Conservation (phyloP, 2,888 invertebrate genomes). For the Arrhopalites spinosus region DNA sequence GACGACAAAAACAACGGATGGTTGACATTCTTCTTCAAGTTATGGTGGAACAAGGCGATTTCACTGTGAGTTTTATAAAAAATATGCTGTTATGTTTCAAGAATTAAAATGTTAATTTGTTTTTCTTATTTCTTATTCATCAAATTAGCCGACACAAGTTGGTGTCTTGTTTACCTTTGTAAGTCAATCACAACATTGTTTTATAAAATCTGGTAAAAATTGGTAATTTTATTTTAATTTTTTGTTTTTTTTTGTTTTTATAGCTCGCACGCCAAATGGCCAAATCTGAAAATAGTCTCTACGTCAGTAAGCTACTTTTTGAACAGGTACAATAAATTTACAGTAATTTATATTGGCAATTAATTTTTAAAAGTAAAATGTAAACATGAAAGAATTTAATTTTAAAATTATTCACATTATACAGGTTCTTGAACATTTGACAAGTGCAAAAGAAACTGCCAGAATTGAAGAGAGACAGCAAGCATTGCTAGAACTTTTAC, state of each 20-base stretch:
- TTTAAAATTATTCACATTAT: neutral
- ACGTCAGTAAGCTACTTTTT: conserved; percentile 64
- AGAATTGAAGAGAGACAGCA: conserved; percentile 70
- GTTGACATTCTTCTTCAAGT: conserved; percentile 78
- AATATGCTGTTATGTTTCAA: neutral
- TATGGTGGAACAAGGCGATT: conserved; percentile 69
- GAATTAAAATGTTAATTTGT: neutral
- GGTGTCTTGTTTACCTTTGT: conserved; percentile 70
- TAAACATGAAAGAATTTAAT: no score
- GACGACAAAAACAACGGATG: conserved; percentile 73
- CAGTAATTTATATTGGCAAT: neutral
- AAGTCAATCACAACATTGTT: no score
- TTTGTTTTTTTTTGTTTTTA: no score
- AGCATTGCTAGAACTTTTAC: conserved; percentile 72
- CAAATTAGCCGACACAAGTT: conserved; percentile 67
- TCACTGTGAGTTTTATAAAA: conserved; percentile 64
- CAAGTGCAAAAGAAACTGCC: conserved; percentile 50
- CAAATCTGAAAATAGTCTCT: conserved; percentile 60
- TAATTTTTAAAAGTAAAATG: neutral
- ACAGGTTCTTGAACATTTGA: conserved; percentile 55
- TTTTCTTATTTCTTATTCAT: conserved; percentile 35
- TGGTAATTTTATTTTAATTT: no score
- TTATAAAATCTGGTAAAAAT: no score
- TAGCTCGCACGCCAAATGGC: conserved; percentile 71
- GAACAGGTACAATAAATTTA: conserved; percentile 62